phyloP scores from a whole-genome alignment of 2,797 vertebrate genomes.

The Eospalax fontanierii region DNA sequence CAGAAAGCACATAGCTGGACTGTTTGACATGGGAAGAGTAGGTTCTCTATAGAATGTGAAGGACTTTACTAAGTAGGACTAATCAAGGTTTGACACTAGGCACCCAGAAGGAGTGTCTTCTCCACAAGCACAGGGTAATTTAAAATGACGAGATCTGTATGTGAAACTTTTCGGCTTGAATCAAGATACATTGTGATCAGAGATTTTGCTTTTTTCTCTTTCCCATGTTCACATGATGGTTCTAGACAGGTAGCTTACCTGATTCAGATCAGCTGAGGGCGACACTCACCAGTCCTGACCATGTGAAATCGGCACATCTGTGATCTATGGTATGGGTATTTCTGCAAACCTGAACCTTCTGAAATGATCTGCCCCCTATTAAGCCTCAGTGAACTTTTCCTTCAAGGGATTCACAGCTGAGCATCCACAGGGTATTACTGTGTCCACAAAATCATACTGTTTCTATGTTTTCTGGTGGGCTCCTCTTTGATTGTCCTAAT shows the following conservation, averaged over 20 bases:
- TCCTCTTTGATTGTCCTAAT: conserved; percentile 3
- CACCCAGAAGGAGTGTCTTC: neutral
- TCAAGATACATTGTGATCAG: neutral
- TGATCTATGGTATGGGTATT: neutral
- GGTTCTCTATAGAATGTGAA: conserved; percentile 48
- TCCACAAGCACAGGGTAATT: neutral
- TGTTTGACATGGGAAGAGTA: neutral
- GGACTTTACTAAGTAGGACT: conserved; percentile 14
- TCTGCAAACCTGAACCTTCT: neutral
- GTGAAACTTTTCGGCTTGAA: neutral
- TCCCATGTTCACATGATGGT: neutral
- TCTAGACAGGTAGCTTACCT: neutral
- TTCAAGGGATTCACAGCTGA: neutral
- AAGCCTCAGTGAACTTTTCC: conserved; percentile 17
- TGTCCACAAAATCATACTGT: neutral
- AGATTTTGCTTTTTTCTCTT: neutral
- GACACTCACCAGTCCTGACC: neutral
- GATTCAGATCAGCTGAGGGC: neutral
- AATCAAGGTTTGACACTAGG: neutral
- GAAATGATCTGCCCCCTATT: neutral
- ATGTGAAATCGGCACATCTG: neutral
- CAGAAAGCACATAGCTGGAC: neutral
- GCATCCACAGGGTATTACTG: neutral
- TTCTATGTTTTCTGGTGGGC: neutral
- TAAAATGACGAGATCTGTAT: neutral